Base-by-base conservation (phyloP, 2,113 vertebrate genomes). In the Heteronetta atricapilla region DNA sequence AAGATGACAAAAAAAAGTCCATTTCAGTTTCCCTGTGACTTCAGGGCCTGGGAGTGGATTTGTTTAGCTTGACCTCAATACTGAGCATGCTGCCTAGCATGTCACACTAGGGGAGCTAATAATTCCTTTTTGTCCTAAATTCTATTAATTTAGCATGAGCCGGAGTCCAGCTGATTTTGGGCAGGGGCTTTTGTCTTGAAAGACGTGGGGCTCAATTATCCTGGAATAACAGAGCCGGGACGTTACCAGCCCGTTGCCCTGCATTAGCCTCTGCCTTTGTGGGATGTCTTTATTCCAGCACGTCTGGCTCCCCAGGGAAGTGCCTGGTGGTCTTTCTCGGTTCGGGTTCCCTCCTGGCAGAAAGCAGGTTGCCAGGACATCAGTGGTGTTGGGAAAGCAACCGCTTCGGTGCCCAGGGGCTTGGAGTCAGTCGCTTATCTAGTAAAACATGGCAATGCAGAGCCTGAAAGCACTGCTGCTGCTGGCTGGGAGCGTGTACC, bases 331-430 rank as follows among this genome's bases (percentile, higher is more conserved):
- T 26, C 13, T 55, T 44, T 2, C 46, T 28, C 11, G 23, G 26
- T 34, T 80, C 63, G 18, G 8, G 42, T 44, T 59, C 58, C 29
- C 25, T 89, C 38, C 26, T 50, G 67, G 33, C 48, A 79, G 63
- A 1, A 18, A 0, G 3, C 33, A 44, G 28, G 19, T 72, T 82
- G 62, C 38, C 66, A 5, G 1, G 34, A 83, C 17, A 0, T 20
- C 0, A 22, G 20, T 40, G 8, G 33, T 42, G 64, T 3, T 6
- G 36, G 13, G 84, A 59, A 63, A 87, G 16, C 3, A 75, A 75
- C 22, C 0, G 1, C 1, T n/a, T 63, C 59, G n/a, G 0, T 36
- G 13, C 8, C 4, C 0, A 1, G 6, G 13, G 12, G 23, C 6
- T 74, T 23, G 23, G 4, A 2, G 62, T 56, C 2, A n/a, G 19